A percentile compares a stretch with the other conserved stretches of the same genome.
These are phyloP conservation scores for Terrapene triunguis DNA, from an alignment of 2,113 vertebrate genomes.

Conservation along the genomic window DNA sequence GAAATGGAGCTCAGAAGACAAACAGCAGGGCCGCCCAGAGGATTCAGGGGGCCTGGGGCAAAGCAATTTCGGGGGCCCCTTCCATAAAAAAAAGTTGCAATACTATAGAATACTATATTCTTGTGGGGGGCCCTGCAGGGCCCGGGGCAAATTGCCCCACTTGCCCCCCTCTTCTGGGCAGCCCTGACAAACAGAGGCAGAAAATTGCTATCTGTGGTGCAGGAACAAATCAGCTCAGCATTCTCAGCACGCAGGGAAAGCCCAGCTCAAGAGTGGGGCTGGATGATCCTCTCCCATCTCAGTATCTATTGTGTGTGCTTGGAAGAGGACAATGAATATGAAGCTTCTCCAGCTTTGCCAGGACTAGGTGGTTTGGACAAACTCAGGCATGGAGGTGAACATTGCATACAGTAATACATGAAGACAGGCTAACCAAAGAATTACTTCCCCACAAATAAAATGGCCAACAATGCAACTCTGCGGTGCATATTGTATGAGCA, in stretches of 20 bases:
- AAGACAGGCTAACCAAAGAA: neutral
- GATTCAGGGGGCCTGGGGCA: no score
- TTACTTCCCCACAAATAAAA: slow-evolving; percentile 21
- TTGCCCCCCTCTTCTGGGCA: no score
- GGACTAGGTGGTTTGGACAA: neutral
- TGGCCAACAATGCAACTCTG: neutral
- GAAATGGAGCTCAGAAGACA: neutral
- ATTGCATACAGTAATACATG: neutral
- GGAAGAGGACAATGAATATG: accelerated
- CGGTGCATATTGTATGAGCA: neutral
- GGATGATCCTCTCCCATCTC: accelerated
- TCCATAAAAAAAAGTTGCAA: no score
- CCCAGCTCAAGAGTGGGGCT: accelerated
- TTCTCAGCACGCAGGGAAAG: neutral
- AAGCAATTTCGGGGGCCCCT: no score
- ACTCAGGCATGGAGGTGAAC: neutral
- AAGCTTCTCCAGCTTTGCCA: neutral
- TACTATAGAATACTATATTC: no score
- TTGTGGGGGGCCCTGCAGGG: no score
- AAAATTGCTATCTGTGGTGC: neutral
- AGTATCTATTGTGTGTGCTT: neutral
- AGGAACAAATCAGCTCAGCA: neutral
- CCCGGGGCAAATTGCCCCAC: no score
- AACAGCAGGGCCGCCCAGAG: no score
- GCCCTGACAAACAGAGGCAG: neutral